A percentile compares a stretch with the other conserved stretches of the same genome.
Evolutionary conservation across 2,113 vertebrate species (phyloP).

Genomic region (Entelurus aequoreus): DNA sequence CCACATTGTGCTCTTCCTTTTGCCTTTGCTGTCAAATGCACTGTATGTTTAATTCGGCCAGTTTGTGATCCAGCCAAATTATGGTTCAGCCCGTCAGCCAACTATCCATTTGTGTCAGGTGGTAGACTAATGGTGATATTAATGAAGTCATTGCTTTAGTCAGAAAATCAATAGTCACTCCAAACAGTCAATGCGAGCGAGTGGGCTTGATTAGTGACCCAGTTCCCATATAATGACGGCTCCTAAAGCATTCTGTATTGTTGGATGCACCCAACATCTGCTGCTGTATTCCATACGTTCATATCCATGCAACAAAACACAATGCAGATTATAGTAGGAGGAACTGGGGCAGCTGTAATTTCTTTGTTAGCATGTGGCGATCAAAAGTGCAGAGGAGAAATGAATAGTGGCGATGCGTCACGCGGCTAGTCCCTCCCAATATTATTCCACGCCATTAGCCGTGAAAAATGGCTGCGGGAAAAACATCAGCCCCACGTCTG

Average conservation of each 20-base stretch:
- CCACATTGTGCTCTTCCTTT: conserved; percentile 17
- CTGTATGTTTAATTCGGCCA: conserved; percentile 55
- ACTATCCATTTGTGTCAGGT: conserved; percentile 70
- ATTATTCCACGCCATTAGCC: conserved; percentile 56
- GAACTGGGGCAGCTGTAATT: conserved; percentile 62
- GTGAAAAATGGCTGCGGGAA: conserved; percentile 45
- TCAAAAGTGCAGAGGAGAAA: conserved; percentile 42
- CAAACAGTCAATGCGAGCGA: conserved; percentile 62
- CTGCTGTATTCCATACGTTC: conserved; percentile 51
- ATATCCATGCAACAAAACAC: conserved; percentile 48
- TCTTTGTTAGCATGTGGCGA: conserved; percentile 50
- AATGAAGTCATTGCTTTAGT: conserved; percentile 78
- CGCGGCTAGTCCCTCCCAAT: conserved; percentile 31
- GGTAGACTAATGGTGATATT: conserved; percentile 74
- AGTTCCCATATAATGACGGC: conserved; percentile 66
- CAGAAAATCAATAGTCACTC: conserved; percentile 78
- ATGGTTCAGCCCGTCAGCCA: conserved; percentile 51
- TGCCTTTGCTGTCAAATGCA: conserved; percentile 39
- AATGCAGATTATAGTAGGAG: conserved; percentile 26
- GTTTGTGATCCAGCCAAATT: conserved; percentile 50
- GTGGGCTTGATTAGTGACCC: conserved; percentile 70
- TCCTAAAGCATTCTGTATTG: conserved; percentile 55
- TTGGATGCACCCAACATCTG: conserved; percentile 62
- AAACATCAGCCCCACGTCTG: conserved; percentile 34
- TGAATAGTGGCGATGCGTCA: conserved; percentile 37